Evolutionary conservation across 2,113 vertebrate species (phyloP).

Genomic region (Accipiter virgatus): DNA sequence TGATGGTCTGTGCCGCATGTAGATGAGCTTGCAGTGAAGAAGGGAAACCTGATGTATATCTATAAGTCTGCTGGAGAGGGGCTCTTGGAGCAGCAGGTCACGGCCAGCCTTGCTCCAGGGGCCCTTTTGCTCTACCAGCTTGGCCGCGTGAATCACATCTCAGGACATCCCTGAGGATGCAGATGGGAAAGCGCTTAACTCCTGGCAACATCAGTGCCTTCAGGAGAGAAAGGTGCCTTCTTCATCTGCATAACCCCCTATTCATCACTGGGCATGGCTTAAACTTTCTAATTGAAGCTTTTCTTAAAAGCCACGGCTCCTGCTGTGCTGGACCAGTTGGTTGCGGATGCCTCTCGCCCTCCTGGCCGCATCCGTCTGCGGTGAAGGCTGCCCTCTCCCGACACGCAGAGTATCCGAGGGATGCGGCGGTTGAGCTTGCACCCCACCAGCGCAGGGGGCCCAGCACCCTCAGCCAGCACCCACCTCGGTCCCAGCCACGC

Average conservation of each 20-base stretch:
- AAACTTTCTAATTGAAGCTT: background rate
- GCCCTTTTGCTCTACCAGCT: background rate
- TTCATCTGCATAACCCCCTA: background rate
- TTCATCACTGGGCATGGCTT: background rate
- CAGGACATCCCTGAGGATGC: background rate
- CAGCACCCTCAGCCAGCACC: background rate
- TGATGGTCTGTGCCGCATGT: too few relatives aligned
- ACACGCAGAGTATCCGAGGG: background rate
- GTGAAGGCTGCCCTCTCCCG: conserved; percentile 58
- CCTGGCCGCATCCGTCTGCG: accelerated
- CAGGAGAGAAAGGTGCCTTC: background rate
- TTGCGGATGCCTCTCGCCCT: background rate
- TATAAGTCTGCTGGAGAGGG: background rate
- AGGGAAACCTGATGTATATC: background rate
- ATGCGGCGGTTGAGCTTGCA: accelerated
- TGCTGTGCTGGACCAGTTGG: background rate
- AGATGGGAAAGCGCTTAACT: background rate
- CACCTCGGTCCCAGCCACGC: background rate
- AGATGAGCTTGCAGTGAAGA: background rate
- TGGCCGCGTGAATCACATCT: accelerated
- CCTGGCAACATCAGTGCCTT: background rate
- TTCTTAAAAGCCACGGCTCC: background rate
- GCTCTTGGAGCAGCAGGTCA: background rate
- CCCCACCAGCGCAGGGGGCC: background rate
- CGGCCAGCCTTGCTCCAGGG: background rate